Conservation (phyloP, 1,140 invertebrate genomes). For the Sycophaga agraensis region DNA sequence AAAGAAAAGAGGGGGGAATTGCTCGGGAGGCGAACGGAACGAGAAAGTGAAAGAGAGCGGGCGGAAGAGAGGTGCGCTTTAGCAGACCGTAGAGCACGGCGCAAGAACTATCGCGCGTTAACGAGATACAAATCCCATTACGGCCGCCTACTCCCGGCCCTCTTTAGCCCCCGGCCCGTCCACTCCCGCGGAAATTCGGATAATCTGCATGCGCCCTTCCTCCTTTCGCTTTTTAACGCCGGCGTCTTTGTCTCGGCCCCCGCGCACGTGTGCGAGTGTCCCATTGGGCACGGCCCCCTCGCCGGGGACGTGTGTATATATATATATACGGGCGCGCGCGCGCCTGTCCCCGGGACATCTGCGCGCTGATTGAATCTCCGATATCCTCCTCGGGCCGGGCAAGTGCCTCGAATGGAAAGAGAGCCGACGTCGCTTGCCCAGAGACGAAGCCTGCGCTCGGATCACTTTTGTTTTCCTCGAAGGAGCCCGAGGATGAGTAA, state of each 20-base stretch:
- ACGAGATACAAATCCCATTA: slow-evolving; percentile 62
- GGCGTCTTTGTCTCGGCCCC: neutral
- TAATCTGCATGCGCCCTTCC: slow-evolving; percentile 42
- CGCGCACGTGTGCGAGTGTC: neutral
- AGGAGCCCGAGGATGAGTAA: too few relatives aligned
- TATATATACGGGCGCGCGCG: too few relatives aligned
- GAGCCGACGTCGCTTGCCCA: too few relatives aligned
- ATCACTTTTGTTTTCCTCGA: too few relatives aligned
- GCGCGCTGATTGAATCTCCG: slow-evolving; percentile 59
- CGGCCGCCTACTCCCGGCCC: slow-evolving; percentile 55
- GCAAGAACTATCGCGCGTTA: slow-evolving; percentile 58
- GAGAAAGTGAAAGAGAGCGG: slow-evolving; percentile 28
- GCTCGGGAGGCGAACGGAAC: too few relatives aligned
- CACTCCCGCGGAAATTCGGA: slow-evolving; percentile 54
- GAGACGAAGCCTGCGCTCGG: too few relatives aligned
- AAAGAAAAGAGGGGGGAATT: slow-evolving; percentile 15
- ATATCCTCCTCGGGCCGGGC: too few relatives aligned
- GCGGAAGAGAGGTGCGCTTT: slow-evolving; percentile 32
- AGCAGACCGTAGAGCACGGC: slow-evolving; percentile 46
- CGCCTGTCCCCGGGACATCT: slow-evolving; percentile 59
- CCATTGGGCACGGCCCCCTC: slow-evolving; percentile 20
- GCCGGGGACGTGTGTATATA: slow-evolving; percentile 52
- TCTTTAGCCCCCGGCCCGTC: slow-evolving; percentile 43
- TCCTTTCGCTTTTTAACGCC: slow-evolving; percentile 23
- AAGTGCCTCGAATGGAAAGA: too few relatives aligned